A percentile compares a stretch with the other conserved stretches of the same genome.
phyloP scores from a whole-genome alignment of 2,888 invertebrate genomes.

The Melanophora roralis region DNA sequence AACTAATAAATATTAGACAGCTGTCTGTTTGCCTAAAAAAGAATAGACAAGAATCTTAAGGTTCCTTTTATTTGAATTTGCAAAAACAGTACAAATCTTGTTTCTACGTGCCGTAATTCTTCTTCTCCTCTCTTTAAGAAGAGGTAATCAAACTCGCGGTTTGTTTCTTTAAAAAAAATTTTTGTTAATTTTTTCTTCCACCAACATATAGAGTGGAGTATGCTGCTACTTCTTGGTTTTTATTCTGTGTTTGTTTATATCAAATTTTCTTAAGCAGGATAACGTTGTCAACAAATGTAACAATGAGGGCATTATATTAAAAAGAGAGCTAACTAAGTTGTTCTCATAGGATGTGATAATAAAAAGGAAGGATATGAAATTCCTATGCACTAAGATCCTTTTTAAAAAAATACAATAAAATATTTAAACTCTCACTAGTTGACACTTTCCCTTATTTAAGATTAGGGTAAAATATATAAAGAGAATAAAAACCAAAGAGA shows the following conservation, averaged over 20 bases:
- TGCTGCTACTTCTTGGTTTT: conserved; percentile 1
- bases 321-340: neutral
- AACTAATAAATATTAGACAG: conserved; percentile 12
- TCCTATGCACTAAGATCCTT: neutral
- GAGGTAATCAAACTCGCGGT: conserved; percentile 55
- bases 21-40: conserved; percentile 12
- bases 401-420: neutral
- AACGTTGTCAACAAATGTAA: conserved; percentile 55
- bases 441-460: neutral
- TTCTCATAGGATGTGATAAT: neutral
- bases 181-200: neutral
- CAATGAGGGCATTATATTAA: conserved; percentile 25
- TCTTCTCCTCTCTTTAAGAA: neutral
- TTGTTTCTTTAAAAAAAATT: neutral
- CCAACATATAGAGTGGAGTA: neutral
- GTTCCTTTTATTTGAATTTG: neutral
- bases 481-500: neutral
- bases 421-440: neutral
- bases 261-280: conserved; percentile 46
- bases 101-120: neutral
- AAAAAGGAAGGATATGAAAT: too few species aligned
- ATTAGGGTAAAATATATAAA: neutral
- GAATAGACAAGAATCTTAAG: neutral
- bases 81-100: neutral
- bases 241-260: neutral